A percentile compares a stretch with the other conserved stretches of the same genome.
phyloP scores from a whole-genome alignment of 2,113 vertebrate genomes.

The rat (Rattus norvegicus) region DNA sequence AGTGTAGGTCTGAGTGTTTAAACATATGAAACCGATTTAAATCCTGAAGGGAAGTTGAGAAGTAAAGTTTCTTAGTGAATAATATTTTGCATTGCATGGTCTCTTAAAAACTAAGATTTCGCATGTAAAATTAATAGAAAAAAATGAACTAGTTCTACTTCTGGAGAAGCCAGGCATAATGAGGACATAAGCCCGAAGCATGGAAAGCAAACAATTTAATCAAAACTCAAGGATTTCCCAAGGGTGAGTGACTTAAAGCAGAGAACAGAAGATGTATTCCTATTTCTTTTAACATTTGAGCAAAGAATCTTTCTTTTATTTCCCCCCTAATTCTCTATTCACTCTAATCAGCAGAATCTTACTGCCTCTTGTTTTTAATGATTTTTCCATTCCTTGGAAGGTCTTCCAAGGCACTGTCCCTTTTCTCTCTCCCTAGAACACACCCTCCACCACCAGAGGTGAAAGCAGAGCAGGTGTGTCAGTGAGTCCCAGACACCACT shows the following conservation, averaged over 20 bases:
- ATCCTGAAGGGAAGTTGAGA: not conserved
- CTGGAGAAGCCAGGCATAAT: not conserved
- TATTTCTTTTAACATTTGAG: not conserved
- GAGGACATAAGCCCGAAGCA: not conserved
- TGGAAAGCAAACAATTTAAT: not conserved
- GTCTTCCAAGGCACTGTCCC: not conserved
- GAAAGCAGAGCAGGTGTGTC: not conserved
- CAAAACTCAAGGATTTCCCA: not conserved
- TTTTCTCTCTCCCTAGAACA: not conserved
- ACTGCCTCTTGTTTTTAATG: not conserved
- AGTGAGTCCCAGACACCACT: not conserved
- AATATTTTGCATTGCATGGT: not conserved
- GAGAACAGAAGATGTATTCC: not conserved
- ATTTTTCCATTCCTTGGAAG: not conserved
- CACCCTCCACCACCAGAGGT: not conserved
- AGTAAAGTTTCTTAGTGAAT: not conserved
- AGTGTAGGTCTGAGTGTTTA: not conserved
- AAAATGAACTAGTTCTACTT: not conserved
- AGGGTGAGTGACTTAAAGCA: not conserved
- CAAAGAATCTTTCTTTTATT: not conserved
- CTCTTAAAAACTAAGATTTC: slow-evolving; percentile 30
- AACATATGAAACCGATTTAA: not conserved
- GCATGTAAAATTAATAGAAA: not conserved
- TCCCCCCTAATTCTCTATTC: not conserved
- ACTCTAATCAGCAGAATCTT: not conserved